Conservation (phyloP, 2,797 vertebrate species). For the Podarcis lilfordi region DNA sequence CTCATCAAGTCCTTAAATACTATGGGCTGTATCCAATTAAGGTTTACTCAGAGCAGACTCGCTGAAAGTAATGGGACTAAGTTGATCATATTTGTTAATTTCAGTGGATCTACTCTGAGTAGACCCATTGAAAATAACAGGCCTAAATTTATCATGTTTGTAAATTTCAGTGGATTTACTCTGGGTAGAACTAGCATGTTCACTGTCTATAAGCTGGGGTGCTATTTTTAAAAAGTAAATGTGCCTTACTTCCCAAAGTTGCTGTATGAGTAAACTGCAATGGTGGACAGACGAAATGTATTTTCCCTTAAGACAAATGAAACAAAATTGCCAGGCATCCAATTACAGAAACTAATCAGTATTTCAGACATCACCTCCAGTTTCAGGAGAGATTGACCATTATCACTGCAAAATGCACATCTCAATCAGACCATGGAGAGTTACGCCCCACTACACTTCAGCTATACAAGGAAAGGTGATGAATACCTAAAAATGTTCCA, state of each 20-base stretch:
- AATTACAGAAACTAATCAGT: slow-evolving; percentile 44
- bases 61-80: too few relatives aligned
- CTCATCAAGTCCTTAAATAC: too few relatives aligned
- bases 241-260: neutral
- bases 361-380: slow-evolving; percentile 48
- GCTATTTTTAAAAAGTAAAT: neutral
- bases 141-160: too few relatives aligned
- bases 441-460: slow-evolving; percentile 50
- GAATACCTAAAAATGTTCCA: slow-evolving; percentile 54
- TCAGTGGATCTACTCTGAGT: too few relatives aligned
- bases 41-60: too few relatives aligned
- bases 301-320: slow-evolving; percentile 9
- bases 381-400: slow-evolving; percentile 57
- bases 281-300: neutral
- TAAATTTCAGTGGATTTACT: too few relatives aligned
- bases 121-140: too few relatives aligned
- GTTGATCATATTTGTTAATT: too few relatives aligned
- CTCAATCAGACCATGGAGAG: slow-evolving; percentile 51
- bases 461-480: slow-evolving; percentile 47
- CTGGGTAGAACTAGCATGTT: neutral
- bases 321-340: slow-evolving; percentile 31
- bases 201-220: neutral
- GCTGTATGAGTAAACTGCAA: neutral
- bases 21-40: too few relatives aligned
- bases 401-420: slow-evolving; percentile 60